Evolutionary conservation across 2,888 invertebrate genomes (phyloP).

Genomic region (Pyrrhosoma nymphula): DNA sequence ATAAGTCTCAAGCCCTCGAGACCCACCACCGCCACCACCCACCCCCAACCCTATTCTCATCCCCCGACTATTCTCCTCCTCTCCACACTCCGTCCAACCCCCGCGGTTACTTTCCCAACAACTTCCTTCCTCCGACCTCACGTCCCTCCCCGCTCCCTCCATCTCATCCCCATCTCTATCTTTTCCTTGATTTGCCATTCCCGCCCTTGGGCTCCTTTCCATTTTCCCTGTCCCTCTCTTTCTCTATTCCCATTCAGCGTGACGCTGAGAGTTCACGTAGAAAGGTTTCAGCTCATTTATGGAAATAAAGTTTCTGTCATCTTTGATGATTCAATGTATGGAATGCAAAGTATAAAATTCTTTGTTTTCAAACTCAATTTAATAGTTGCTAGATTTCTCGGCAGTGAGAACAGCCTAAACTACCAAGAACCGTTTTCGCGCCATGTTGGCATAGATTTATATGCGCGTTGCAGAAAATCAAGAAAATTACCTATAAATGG

Average conservation of each 20-base stretch:
- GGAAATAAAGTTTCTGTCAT: no score
- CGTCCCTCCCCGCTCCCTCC: slow-evolving; percentile 1
- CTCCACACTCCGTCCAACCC: not conserved
- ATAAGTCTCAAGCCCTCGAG: not conserved
- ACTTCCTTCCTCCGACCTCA: slow-evolving; percentile 9
- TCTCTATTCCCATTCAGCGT: not conserved
- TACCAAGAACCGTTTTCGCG: no score
- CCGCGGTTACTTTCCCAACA: slow-evolving; percentile 9
- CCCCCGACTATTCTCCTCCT: not conserved
- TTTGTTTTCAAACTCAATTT: not conserved
- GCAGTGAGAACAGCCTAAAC: no score
- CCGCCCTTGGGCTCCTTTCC: not conserved
- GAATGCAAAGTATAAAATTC: not conserved
- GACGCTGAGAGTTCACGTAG: not conserved
- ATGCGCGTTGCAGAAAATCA: no score
- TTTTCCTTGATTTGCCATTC: not conserved
- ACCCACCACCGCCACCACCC: not conserved
- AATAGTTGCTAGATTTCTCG: not conserved
- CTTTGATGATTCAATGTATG: no score
- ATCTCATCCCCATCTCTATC: not conserved
- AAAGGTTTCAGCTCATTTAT: not conserved
- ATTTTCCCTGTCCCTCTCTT: not conserved
- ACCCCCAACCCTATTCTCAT: no score
- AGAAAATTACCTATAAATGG: no score
- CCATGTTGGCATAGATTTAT: no score